Conservation (phyloP, 2,113 vertebrate species). For the Larimichthys crocea region DNA sequence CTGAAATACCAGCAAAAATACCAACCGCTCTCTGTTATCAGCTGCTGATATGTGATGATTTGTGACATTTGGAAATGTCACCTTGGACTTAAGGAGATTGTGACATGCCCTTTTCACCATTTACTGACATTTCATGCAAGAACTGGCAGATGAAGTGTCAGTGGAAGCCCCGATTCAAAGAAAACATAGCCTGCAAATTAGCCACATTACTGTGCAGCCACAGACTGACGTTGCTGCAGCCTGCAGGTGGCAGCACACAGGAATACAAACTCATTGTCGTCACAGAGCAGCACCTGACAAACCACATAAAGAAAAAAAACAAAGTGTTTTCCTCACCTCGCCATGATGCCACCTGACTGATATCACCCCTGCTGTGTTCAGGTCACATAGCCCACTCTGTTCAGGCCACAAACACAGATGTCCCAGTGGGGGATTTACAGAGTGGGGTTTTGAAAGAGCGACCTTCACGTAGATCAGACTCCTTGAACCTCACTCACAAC, state of each 20-base stretch:
- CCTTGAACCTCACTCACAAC: too few relatives aligned
- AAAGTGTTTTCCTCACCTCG: not conserved
- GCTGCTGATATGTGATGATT: too few relatives aligned
- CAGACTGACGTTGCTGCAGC: not conserved
- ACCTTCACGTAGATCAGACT: not conserved
- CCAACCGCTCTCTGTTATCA: too few relatives aligned
- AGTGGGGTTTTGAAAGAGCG: not conserved
- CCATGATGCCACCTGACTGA: not conserved
- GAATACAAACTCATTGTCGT: not conserved
- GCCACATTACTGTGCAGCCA: not conserved
- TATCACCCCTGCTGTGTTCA: not conserved
- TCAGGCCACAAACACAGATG: conserved; percentile 41
- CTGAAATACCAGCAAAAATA: too few relatives aligned
- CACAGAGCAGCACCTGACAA: not conserved
- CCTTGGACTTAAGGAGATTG: not conserved
- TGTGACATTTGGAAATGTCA: not conserved
- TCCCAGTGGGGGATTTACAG: conserved; percentile 52
- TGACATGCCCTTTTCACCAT: not conserved
- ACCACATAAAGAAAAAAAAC: not conserved
- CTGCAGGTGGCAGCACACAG: conserved; percentile 54
- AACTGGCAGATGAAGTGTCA: not conserved
- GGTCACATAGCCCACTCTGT: conserved; percentile 3
- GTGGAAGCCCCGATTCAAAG: not conserved
- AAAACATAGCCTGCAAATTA: not conserved
- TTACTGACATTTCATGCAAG: not conserved